Evolutionary conservation across 2,797 vertebrate genomes (phyloP).

Genomic region (Mareca penelope): DNA sequence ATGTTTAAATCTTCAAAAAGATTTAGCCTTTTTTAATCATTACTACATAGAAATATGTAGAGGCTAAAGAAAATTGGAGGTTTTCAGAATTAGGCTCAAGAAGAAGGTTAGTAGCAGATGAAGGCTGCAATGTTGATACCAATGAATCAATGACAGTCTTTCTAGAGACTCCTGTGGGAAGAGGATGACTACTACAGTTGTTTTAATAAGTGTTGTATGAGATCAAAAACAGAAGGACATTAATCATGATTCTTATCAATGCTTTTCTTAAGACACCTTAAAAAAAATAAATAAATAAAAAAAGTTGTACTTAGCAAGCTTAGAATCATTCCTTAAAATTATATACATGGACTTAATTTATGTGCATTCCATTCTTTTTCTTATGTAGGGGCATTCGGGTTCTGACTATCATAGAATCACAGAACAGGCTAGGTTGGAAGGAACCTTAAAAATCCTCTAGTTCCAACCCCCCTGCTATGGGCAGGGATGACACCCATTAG

Average conservation of each 20-base stretch:
- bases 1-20: too few species aligned
- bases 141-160: background rate
- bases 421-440: too few species aligned
- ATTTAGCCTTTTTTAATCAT: background rate
- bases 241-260: background rate
- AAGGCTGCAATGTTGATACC: background rate
- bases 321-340: background rate
- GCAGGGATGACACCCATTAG: too few species aligned
- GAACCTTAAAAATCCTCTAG: too few species aligned
- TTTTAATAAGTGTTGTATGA: background rate
- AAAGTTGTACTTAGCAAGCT: background rate
- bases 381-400: background rate
- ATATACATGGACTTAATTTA: background rate
- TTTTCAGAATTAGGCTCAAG: background rate
- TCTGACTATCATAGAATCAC: background rate
- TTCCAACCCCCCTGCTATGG: too few species aligned
- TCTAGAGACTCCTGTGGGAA: background rate
- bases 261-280: background rate
- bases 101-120: background rate
- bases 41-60: background rate
- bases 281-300: background rate
- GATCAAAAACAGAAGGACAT: background rate
- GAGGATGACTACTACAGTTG: rapidly evolving
- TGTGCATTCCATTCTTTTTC: background rate
- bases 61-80: background rate